Base-by-base conservation (phyloP, 1,140 invertebrate species). In the Dinothrombium tinctorium region DNA sequence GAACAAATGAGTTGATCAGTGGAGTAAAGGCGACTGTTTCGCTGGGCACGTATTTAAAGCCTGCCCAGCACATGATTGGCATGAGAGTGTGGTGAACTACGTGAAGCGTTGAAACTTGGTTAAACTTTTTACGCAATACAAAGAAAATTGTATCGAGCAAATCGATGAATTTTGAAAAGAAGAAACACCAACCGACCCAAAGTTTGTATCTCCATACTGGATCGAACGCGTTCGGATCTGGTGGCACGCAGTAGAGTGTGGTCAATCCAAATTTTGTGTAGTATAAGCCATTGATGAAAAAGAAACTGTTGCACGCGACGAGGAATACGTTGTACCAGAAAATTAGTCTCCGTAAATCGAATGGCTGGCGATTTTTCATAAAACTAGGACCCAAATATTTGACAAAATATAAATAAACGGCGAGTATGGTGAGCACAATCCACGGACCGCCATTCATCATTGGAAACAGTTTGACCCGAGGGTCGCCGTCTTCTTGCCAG, bases 41-140 rank as follows among this genome's bases (percentile, higher is more conserved):
- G 14, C 11, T 12, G 23, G 42, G 42, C 7, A 31, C 20, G 24
- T 31, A 40, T 33, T 40, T 40, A 23, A 40, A 32, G 15, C 39
- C 37, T 7, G 26, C 15, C 37, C 37, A 38, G 26, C 37, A 25
- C n/a, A 19, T 78, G 59, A 86, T 75, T n/a, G 84, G 84, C 83
- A 90, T 89, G 52, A 81, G 73, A 37, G 80, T 81, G 57, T 90
- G 84, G 57, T 90, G 84, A 51, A 89, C 83, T 40, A 90, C 82
- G 61, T 90, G 84, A 20, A 90, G 66, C 22, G 76, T 80, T 12
- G 80, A 81, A 40, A 89, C 76, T 55, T 90, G 83, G 57, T 79
- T 73, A 56, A 73, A 77, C 66, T 92, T 92, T 61, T 84, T 86
- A 49, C 80, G 68, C 50, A 84, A 60, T 51, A 84, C 74, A 62